A percentile compares a stretch with the other conserved stretches of the same genome.
Conservation (phyloP, 2,888 invertebrate species). For the Tetragonisca angustula region DNA sequence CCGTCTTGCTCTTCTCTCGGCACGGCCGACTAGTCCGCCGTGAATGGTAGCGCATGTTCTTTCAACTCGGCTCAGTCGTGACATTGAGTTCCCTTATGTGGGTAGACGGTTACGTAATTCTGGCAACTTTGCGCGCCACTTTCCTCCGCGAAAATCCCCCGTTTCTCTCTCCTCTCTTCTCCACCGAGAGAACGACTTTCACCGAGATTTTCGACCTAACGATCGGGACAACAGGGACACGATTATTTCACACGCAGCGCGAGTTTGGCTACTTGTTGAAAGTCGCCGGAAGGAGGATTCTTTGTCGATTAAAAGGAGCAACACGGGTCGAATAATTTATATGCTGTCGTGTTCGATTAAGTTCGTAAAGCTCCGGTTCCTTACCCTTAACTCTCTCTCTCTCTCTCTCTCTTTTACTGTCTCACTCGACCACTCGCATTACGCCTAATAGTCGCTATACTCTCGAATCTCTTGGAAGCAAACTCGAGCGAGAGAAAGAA, state of each 20-base stretch:
- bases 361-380: no score
- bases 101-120: constrained; percentile 60
- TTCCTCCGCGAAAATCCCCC: constrained; percentile 11
- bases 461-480: constrained; percentile 51
- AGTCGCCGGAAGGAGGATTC: constrained; percentile 17
- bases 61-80: constrained; percentile 63
- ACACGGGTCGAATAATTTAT: constrained; percentile 16
- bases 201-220: constrained; percentile 12
- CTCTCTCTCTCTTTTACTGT: no score
- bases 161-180: background rate
- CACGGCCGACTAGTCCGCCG: constrained; percentile 60
- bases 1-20: constrained; percentile 39
- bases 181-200: background rate
- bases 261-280: constrained; percentile 40
- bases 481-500: constrained; percentile 18
- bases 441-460: constrained; percentile 43
- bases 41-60: constrained; percentile 64
- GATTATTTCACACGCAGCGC: no score
- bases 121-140: constrained; percentile 51
- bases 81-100: constrained; percentile 65
- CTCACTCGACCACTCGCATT: constrained; percentile 39
- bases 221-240: background rate
- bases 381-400: no score
- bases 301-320: background rate
- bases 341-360: no score